Conservation (phyloP, 2,888 invertebrate genomes). For the Mythimna vitellina region DNA sequence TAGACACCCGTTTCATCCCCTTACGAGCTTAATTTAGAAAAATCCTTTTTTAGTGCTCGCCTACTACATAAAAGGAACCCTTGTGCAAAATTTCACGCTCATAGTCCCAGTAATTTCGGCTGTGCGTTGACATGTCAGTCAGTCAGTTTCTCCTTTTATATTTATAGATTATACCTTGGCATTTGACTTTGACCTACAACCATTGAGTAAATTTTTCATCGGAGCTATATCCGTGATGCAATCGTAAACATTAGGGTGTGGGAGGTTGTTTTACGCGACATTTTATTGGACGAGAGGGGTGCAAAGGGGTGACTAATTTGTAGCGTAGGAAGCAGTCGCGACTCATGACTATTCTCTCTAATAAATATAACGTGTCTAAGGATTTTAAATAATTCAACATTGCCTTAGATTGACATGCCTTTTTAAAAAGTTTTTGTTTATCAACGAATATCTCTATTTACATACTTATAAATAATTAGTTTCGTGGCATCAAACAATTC, state of each 20-base stretch:
- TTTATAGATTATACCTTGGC: too few relatives aligned
- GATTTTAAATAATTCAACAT: neutral
- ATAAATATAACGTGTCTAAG: neutral
- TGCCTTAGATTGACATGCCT: neutral
- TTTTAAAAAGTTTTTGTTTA: neutral
- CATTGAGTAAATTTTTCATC: conserved; percentile 46
- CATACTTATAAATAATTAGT: too few relatives aligned
- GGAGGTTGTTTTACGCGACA: conserved; percentile 1
- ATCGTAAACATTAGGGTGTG: conserved; percentile 29
- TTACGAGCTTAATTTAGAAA: too few relatives aligned
- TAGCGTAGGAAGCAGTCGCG: neutral
- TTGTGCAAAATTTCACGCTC: too few relatives aligned
- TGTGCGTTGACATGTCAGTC: too few relatives aligned
- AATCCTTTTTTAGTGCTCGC: too few relatives aligned
- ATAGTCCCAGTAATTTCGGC: too few relatives aligned
- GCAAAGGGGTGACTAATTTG: conserved; percentile 7
- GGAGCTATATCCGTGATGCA: conserved; percentile 4
- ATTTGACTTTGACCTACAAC: conserved; percentile 24
- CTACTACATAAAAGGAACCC: too few relatives aligned
- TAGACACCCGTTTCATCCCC: too few relatives aligned
- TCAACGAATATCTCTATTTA: too few relatives aligned
- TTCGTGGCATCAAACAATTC: too few relatives aligned
- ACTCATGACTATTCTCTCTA: neutral
- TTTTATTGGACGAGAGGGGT: conserved; percentile 25
- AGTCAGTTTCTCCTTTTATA: too few relatives aligned